Conservation (phyloP, 2,888 invertebrate genomes). For the Ornithoptera priamus region DNA sequence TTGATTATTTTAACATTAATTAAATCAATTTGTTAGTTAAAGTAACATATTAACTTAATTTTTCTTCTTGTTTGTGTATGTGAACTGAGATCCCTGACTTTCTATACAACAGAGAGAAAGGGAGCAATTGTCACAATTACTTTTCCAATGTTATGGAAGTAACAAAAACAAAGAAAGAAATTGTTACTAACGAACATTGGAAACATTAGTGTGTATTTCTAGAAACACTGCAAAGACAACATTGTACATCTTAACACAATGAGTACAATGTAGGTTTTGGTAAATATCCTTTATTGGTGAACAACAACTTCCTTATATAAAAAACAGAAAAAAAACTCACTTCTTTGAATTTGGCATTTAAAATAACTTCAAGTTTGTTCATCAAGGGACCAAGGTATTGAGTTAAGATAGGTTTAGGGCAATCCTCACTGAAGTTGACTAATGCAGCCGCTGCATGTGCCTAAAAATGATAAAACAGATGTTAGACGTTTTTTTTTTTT, state of each 20-base stretch:
- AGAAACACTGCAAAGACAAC: neutral
- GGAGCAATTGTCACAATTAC: slow-evolving; percentile 70
- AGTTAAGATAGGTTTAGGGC: slow-evolving; percentile 95
- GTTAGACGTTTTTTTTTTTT: neutral
- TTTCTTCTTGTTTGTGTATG: slow-evolving; percentile 46
- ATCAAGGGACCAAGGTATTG: slow-evolving; percentile 95
- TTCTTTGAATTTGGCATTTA: slow-evolving; percentile 96
- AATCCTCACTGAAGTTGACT: slow-evolving; percentile 99
- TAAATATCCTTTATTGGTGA: too few relatives aligned
- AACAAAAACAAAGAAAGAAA: slow-evolving; percentile 48
- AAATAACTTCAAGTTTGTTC: slow-evolving; percentile 92
- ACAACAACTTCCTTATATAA: neutral
- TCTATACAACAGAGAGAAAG: slow-evolving; percentile 55
- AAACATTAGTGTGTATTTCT: neutral
- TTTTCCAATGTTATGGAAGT: slow-evolving; percentile 78
- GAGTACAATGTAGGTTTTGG: neutral
- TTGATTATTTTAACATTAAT: neutral
- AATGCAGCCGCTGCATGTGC: slow-evolving; percentile 94
- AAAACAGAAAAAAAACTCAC: slow-evolving; percentile 51
- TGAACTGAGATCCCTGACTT: slow-evolving; percentile 72
- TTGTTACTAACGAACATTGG: slow-evolving; percentile 79
- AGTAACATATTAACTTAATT: neutral
- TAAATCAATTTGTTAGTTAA: neutral
- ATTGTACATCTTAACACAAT: neutral
- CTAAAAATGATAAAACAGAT: slow-evolving; percentile 48